Conservation (phyloP, 2,113 vertebrate species). For the Caloenas nicobarica region DNA sequence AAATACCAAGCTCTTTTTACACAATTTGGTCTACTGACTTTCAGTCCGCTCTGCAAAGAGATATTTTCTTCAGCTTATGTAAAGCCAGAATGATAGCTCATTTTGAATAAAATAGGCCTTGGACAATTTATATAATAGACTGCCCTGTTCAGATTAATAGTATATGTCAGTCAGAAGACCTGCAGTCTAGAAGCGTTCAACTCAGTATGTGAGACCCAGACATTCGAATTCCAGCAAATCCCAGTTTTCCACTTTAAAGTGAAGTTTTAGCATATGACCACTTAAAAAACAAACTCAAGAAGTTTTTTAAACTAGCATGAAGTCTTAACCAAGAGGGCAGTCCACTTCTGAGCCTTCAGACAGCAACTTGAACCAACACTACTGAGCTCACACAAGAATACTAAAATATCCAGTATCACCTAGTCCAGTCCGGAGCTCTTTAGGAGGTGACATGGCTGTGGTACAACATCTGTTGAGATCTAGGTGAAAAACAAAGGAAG, state of each 20-base stretch:
- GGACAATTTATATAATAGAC: constrained; percentile 18
- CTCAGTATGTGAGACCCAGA: not conserved
- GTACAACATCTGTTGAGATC: not conserved
- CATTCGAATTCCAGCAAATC: not conserved
- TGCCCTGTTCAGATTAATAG: constrained; percentile 12
- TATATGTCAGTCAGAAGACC: not conserved
- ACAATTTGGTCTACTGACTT: constrained; percentile 26
- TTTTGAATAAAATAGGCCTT: constrained; percentile 31
- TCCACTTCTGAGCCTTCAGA: not conserved
- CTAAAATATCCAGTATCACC: not conserved
- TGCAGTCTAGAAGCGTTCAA: not conserved
- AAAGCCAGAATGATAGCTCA: constrained; percentile 4
- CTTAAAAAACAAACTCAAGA: not conserved
- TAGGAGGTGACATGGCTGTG: fast-evolving
- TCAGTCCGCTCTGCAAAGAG: constrained; percentile 19
- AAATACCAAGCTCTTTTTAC: constrained; percentile 6
- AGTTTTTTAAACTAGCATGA: not conserved
- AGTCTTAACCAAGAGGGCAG: not conserved
- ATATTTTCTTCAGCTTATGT: constrained; percentile 40
- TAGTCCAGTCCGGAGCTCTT: not conserved
- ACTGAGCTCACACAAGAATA: not conserved
- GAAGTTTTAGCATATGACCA: not conserved
- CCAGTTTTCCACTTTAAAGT: not conserved
- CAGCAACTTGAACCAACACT: not conserved
- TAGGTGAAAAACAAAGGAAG: not conserved